A percentile compares a stretch with the other conserved stretches of the same genome.
phyloP scores from a whole-genome alignment of 2,113 vertebrate species.

The Burhinus oedicnemus region DNA sequence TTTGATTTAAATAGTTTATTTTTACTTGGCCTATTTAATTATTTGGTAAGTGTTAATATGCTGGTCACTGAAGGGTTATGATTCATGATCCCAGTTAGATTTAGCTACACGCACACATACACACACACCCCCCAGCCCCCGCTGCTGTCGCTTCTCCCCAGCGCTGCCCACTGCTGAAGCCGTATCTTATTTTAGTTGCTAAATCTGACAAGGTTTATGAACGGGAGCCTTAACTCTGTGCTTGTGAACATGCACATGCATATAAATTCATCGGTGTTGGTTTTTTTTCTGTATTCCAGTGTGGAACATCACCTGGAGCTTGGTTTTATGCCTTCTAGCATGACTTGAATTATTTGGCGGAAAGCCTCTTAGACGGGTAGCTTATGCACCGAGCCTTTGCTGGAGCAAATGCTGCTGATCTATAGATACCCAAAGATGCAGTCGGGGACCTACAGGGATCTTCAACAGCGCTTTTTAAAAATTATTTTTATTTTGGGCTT shows the following conservation, averaged over 20 bases:
- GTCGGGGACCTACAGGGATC: not conserved
- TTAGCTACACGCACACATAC: not conserved
- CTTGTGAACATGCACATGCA: not conserved
- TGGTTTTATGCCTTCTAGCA: not conserved
- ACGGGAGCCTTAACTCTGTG: not conserved
- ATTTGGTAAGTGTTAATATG: not conserved
- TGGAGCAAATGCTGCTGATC: not conserved
- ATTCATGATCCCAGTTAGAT: not conserved
- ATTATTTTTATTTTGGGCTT: not conserved
- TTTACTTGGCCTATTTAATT: not conserved
- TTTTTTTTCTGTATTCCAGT: not conserved
- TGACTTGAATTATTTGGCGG: not conserved
- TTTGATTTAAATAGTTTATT: not conserved
- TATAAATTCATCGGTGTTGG: not conserved
- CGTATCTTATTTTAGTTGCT: not conserved
- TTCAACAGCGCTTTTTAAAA: not conserved
- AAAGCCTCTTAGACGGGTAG: not conserved
- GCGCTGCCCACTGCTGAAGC: not conserved
- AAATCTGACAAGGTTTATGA: not conserved
- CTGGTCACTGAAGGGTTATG: not conserved
- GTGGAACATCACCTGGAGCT: not conserved
- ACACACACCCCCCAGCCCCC: rapidly evolving
- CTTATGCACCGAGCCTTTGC: not conserved
- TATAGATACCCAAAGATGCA: not conserved
- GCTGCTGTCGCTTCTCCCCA: not conserved